Evolutionary conservation across 1,140 invertebrate species (phyloP).

Genomic region (Cylas formicarius): DNA sequence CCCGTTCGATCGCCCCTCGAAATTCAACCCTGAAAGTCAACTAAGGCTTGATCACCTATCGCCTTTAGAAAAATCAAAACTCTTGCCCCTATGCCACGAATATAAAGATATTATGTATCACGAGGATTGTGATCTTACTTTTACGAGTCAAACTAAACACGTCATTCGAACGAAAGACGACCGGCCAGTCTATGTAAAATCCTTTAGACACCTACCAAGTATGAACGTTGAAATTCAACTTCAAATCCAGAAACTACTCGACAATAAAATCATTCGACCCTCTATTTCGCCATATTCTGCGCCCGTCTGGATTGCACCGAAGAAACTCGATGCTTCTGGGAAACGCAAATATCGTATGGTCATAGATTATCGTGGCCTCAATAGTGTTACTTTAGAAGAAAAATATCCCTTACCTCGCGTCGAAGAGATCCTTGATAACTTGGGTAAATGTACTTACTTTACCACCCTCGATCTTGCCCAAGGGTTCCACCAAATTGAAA

Average conservation of each 20-base stretch:
- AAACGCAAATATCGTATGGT: no score
- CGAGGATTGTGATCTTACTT: no score
- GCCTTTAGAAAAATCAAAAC: conserved; percentile 10
- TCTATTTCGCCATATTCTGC: no score
- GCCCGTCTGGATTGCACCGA: no score
- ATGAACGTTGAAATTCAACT: conserved; percentile 28
- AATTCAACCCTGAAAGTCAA: conserved; percentile 6
- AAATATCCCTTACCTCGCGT: conserved; percentile 14
- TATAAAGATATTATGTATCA: no score
- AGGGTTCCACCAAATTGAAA: conserved; percentile 13
- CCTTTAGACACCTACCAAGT: conserved; percentile 25
- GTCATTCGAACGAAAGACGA: conserved; percentile 4
- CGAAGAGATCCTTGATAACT: conserved; percentile 13
- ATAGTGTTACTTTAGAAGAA: no score
- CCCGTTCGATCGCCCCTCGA: background rate
- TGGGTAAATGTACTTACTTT: conserved; percentile 9
- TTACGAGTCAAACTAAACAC: conserved; percentile 15
- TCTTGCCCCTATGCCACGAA: no score
- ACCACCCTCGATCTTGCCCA: conserved; percentile 16
- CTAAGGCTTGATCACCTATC: conserved; percentile 8
- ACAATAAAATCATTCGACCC: conserved; percentile 29
- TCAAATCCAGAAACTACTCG: conserved; percentile 31
- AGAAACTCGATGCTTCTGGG: no score
- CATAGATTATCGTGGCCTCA: no score
- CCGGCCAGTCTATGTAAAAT: conserved; percentile 14